A percentile compares a stretch with the other conserved stretches of the same genome.
phyloP scores from a whole-genome alignment of 1,140 invertebrate species.

The Mizuhopecten yessoensis region DNA sequence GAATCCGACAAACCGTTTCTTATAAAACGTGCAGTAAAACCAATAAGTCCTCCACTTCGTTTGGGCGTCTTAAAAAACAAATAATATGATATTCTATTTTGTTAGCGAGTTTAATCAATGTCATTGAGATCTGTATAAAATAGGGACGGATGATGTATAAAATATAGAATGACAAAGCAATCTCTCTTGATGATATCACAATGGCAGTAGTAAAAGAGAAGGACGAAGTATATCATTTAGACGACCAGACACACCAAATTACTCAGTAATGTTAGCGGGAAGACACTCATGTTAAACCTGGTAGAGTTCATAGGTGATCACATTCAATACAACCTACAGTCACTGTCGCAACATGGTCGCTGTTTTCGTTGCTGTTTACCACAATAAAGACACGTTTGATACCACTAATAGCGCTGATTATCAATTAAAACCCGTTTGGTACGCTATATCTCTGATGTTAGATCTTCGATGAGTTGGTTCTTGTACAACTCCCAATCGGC shows the following conservation, averaged over 20 bases:
- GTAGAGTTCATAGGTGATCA: too few relatives aligned
- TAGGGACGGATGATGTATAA: background rate
- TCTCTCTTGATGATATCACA: background rate
- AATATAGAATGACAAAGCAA: background rate
- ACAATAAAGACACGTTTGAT: too few relatives aligned
- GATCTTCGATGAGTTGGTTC: slow-evolving; percentile 58
- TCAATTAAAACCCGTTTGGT: too few relatives aligned
- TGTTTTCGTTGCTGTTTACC: too few relatives aligned
- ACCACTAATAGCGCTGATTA: too few relatives aligned
- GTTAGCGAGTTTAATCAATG: background rate
- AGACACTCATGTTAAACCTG: background rate
- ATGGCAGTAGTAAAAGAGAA: background rate
- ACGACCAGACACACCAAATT: background rate
- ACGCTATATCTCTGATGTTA: slow-evolving; percentile 46
- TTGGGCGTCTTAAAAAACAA: too few relatives aligned
- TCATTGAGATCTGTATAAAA: background rate
- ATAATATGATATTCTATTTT: too few relatives aligned
- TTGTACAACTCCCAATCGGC: slow-evolving; percentile 78
- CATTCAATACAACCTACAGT: too few relatives aligned
- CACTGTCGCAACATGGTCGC: background rate
- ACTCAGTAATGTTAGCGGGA: background rate
- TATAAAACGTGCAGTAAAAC: too few relatives aligned
- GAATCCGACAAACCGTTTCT: too few relatives aligned
- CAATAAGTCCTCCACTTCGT: too few relatives aligned
- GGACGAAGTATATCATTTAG: background rate